phyloP scores from a whole-genome alignment of 2,797 vertebrate species.

The Tapirus indicus region DNA sequence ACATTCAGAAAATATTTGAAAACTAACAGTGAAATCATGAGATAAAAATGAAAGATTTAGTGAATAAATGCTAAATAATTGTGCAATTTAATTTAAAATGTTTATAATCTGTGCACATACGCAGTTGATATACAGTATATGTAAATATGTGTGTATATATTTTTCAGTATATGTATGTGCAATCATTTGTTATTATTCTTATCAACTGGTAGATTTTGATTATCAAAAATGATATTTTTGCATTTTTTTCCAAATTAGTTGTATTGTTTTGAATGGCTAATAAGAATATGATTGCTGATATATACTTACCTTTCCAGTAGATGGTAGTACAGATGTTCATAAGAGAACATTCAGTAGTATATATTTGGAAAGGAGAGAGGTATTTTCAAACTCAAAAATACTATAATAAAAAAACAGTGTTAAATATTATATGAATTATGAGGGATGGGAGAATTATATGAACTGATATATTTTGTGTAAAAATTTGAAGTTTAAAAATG shows the following conservation, averaged over 20 bases:
- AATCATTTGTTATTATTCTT: background rate
- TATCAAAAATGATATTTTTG: background rate
- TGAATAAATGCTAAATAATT: background rate
- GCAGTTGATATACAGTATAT: background rate
- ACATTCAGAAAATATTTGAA: background rate
- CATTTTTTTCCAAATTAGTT: constrained; percentile 33
- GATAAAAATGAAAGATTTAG: background rate
- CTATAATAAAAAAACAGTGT: background rate
- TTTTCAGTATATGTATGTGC: background rate
- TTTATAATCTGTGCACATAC: background rate
- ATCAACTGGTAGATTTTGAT: background rate
- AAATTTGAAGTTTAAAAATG: background rate
- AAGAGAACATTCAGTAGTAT: constrained; percentile 76
- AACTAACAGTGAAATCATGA: background rate
- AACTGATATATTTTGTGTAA: background rate
- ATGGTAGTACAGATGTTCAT: constrained; percentile 89
- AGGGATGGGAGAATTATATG: background rate
- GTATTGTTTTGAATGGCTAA: constrained; percentile 26
- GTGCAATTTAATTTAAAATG: background rate
- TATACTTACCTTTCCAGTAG: constrained; percentile 89
- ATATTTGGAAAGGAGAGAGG: constrained; percentile 75
- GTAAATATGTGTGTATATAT: background rate
- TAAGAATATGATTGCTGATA: constrained; percentile 73
- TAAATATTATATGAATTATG: constrained; percentile 55
- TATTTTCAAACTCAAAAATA: constrained; percentile 66